Base-by-base conservation (phyloP, 2,797 vertebrate species). In the Adelosebastes latens region DNA sequence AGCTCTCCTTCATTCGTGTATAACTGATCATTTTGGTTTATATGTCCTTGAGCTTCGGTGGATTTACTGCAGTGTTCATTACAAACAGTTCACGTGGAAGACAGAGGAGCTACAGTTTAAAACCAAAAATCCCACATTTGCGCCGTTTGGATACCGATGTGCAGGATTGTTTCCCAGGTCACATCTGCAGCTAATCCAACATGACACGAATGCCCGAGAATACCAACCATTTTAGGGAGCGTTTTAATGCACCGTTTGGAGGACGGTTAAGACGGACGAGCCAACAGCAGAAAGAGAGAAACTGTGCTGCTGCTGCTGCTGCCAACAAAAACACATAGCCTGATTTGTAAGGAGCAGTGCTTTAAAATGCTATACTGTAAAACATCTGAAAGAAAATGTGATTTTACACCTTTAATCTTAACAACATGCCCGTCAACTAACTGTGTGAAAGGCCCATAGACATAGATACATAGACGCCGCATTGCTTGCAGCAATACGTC, bases 161-260 rank as follows among this genome's bases (percentile, higher is more conserved):
- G 52, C 42, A 18, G 9, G 36, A 55, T 31, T 22, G 24, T 67
- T 72, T 69, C 72, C 58, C 14, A 31, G 42, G 64, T 75, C 70
- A 31, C 76, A 78, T 80, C 85, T 81, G 79, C 71, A 46, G 46
- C 79, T 25, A 58, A 85, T 88, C 75, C 74, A 49, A 27, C 65
- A 20, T 55, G 59, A 80, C 80, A 65, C 1, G 67, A 82, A 55
- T 13, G n/a, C 53, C 56, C 20, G 0, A 27, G 62, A 80, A 84
- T 42, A 56, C 61, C 72, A 25, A 20, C 14, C 24, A 8, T 32
- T 39, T 39, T 2, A n/a, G 39, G 63, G 74, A 78, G 73, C 12
- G 1, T 78, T 79, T 10, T 18, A 84, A 59, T 46, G 63, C 75
- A 58, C 4, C 4, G 2, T 58, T 69, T 79, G 72, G 66, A 82